phyloP scores from a whole-genome alignment of 2,888 invertebrate species.

The Zygothrica quintamaculata region DNA sequence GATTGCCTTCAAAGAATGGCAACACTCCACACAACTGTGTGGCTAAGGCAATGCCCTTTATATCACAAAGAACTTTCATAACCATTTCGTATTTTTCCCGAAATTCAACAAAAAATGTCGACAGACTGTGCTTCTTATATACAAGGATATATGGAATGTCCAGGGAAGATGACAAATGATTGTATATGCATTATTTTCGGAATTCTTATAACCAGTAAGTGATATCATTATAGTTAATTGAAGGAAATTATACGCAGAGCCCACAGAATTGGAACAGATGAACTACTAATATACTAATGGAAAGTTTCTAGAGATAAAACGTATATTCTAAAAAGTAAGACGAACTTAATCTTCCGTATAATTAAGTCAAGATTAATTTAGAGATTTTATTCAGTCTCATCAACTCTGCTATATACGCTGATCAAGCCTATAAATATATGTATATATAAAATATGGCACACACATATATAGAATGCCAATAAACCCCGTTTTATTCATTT shows the following conservation, averaged over 20 bases:
- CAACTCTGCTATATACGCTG: no score
- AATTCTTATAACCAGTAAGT: slow-evolving; percentile 24
- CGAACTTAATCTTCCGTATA: no score
- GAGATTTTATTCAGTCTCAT: no score
- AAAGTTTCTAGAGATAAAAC: no score
- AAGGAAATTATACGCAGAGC: slow-evolving; percentile 4
- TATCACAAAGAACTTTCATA: slow-evolving; percentile 71
- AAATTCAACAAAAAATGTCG: background rate
- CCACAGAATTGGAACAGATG: background rate
- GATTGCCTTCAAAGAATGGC: slow-evolving; percentile 56
- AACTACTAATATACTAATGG: no score
- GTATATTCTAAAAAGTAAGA: no score
- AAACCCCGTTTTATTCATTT: no score
- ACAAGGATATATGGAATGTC: background rate
- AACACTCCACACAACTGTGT: slow-evolving; percentile 60
- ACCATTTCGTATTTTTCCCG: background rate
- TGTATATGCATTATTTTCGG: slow-evolving; percentile 8
- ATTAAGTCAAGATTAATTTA: no score
- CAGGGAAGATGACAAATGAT: background rate
- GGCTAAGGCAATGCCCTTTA: slow-evolving; percentile 44
- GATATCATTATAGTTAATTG: slow-evolving; percentile 22
- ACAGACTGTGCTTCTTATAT: background rate
- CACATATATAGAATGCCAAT: no score
- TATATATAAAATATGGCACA: no score
- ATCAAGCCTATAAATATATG: no score